Conservation (phyloP, 1,140 invertebrate species). For the Marisa cornuarietis region DNA sequence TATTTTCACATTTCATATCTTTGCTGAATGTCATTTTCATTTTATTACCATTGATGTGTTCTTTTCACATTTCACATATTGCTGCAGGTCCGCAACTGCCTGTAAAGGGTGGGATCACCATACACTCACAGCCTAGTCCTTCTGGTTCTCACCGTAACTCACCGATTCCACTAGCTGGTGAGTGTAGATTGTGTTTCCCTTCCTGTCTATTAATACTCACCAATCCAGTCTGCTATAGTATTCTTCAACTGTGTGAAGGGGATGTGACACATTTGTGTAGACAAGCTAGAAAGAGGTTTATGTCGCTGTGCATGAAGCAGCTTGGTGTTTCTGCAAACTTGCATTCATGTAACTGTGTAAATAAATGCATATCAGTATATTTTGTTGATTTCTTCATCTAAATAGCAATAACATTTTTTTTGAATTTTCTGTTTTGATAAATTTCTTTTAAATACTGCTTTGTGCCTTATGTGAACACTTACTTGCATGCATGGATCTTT, state of each 20-base stretch:
- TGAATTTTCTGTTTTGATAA: no score
- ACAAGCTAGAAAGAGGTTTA: neutral
- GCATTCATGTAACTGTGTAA: neutral
- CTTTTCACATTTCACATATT: neutral
- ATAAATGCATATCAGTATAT: no score
- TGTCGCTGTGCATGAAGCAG: neutral
- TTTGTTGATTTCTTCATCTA: no score
- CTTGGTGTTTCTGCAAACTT: neutral
- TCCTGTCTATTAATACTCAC: no score
- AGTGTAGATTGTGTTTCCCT: neutral
- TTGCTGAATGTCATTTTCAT: no score
- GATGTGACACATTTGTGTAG: neutral
- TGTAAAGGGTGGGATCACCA: neutral
- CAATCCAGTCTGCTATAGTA: neutral
- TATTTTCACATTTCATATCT: no score
- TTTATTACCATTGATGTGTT: no score
- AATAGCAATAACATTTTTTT: no score
- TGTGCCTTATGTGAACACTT: no score
- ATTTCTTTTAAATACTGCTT: no score
- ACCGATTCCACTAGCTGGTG: neutral
- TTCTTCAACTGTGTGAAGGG: neutral
- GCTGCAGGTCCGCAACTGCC: neutral
- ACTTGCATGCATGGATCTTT: no score
- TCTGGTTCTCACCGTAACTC: conserved; percentile 2
- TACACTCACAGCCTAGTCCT: neutral